These are phyloP conservation scores for Regulus satrapa DNA, from an alignment of 2,113 vertebrate genomes.

Conservation along the genomic window DNA sequence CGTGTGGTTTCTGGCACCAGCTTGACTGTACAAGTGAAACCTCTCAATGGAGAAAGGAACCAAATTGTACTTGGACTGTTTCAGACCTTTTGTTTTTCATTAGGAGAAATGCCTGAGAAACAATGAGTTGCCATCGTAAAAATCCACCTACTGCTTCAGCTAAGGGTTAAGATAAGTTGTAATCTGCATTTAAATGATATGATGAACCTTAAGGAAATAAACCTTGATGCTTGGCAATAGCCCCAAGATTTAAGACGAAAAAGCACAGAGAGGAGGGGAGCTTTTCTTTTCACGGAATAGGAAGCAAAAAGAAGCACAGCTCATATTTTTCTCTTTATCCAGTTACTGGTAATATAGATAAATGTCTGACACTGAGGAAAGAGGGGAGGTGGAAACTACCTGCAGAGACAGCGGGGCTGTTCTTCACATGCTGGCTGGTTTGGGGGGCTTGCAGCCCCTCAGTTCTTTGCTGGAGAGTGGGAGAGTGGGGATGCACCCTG, in stretches of 20 bases:
- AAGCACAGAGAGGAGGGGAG: neutral
- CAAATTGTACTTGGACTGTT: neutral
- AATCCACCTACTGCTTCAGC: neutral
- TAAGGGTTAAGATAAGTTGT: neutral
- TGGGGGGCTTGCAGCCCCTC: neutral
- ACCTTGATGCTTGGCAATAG: neutral
- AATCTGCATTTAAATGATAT: neutral
- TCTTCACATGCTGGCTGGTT: neutral
- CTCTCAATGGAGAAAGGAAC: conserved; percentile 11
- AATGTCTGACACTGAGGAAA: neutral
- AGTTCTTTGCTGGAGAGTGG: neutral
- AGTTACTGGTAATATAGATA: neutral
- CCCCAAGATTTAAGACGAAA: neutral
- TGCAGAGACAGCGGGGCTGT: neutral
- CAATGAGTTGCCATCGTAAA: neutral
- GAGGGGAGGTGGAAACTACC: neutral
- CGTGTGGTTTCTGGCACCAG: conserved; percentile 43
- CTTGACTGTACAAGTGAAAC: neutral
- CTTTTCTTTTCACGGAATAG: neutral
- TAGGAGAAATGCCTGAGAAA: conserved; percentile 12
- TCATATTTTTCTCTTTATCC: conserved; percentile 2
- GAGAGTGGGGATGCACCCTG: neutral
- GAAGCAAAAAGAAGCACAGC: neutral
- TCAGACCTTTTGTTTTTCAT: conserved; percentile 11
- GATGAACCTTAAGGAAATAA: neutral